phyloP scores from a whole-genome alignment of 2,888 invertebrate genomes.

The Scaptomyza parva region DNA sequence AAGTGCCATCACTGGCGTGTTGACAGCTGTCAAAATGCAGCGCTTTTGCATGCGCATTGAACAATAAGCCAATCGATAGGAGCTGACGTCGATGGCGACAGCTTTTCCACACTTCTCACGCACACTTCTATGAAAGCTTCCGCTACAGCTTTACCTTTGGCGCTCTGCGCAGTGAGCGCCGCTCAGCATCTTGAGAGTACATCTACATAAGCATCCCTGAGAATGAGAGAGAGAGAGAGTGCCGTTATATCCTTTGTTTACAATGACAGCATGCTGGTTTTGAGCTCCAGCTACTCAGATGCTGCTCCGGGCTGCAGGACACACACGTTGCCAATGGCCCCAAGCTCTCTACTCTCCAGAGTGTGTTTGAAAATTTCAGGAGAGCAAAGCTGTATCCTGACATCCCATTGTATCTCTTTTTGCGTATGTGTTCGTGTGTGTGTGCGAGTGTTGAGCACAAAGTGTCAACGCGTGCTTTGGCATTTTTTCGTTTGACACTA shows the following conservation, averaged over 20 bases:
- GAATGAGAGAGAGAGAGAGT: constrained; percentile 33
- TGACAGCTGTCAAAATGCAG: constrained; percentile 77
- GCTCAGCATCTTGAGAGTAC: constrained; percentile 16
- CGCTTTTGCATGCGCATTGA: constrained; percentile 70
- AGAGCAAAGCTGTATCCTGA: constrained; percentile 58
- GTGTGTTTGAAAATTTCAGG: constrained; percentile 47
- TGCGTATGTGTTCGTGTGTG: constrained; percentile 20
- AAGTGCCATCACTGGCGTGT: constrained; percentile 68
- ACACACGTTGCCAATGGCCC: constrained; percentile 65
- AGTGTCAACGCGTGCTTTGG: constrained; percentile 79
- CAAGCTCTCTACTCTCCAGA: constrained; percentile 67
- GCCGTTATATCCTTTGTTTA: constrained; percentile 67
- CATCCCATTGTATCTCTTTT: constrained; percentile 17
- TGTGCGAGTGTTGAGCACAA: constrained; percentile 72
- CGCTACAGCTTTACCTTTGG: constrained; percentile 7
- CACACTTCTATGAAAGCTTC: constrained; percentile 53
- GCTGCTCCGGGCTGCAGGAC: constrained; percentile 66
- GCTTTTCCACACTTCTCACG: constrained; percentile 42
- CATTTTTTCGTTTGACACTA: constrained; percentile 58
- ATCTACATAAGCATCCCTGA: constrained; percentile 42
- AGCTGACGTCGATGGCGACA: constrained; percentile 51
- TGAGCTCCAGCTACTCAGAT: constrained; percentile 30
- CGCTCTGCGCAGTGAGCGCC: constrained; percentile 35
- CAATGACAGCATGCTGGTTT: constrained; percentile 60
- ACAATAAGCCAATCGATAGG: constrained; percentile 69